Percentiles rank a stretch among this genome's conserved stretches.
phyloP scores from a whole-genome alignment of 2,888 invertebrate genomes.

The Timema podura region DNA sequence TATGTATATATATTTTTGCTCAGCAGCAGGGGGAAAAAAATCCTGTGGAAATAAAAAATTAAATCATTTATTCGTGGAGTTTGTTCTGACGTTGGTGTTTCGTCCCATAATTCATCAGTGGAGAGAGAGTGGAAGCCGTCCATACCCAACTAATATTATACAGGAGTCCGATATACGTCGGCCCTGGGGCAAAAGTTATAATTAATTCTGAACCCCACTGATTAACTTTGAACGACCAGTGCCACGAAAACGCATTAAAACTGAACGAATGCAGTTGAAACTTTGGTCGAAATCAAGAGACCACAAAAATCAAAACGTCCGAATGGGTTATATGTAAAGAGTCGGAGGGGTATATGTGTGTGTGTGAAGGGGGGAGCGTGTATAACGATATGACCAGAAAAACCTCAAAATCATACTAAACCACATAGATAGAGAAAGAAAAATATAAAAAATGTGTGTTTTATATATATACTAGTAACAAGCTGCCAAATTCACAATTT shows the following conservation, averaged over 20 bases:
- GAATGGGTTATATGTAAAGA: slow-evolving; percentile 19
- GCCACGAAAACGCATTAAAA: slow-evolving; percentile 31
- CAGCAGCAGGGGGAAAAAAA: background rate
- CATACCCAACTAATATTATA: background rate
- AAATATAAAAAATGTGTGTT: slow-evolving; percentile 13
- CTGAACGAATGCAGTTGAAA: slow-evolving; percentile 31
- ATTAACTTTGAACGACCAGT: slow-evolving; percentile 30
- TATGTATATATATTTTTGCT: no score
- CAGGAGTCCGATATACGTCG: background rate
- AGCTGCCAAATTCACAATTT: slow-evolving; percentile 30
- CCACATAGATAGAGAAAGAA: background rate
- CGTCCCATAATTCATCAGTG: slow-evolving; percentile 24
- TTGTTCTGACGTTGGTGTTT: slow-evolving; percentile 19
- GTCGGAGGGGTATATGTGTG: background rate
- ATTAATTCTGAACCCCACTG: slow-evolving; percentile 30
- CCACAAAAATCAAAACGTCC: slow-evolving; percentile 29
- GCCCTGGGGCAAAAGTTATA: slow-evolving; percentile 29
- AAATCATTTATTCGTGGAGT: slow-evolving; percentile 19
- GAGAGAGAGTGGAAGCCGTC: background rate
- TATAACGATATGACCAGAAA: slow-evolving; percentile 24
- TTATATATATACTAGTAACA: slow-evolving; percentile 18
- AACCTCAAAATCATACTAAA: slow-evolving; percentile 29
- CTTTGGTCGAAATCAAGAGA: slow-evolving; percentile 30
- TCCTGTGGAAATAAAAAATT: slow-evolving; percentile 15
- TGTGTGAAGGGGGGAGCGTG: slow-evolving; percentile 6